These are phyloP conservation scores for Drosophila nigricruria DNA, from an alignment of 2,888 invertebrate species.

Conservation along the genomic window DNA sequence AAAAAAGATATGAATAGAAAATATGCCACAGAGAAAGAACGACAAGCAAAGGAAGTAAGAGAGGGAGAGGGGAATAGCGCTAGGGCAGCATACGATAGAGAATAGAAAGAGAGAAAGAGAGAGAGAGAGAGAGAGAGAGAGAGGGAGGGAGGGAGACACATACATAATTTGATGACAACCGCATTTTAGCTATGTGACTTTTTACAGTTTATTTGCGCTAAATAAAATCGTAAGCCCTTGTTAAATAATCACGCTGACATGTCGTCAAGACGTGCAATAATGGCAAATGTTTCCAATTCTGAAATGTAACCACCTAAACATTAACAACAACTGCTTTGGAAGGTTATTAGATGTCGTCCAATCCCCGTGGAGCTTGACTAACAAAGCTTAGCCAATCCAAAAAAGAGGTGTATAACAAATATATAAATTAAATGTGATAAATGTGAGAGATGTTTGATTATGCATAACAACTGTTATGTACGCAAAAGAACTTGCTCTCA, in stretches of 20 bases:
- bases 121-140: background rate
- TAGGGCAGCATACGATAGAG: background rate
- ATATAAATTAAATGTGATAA: background rate
- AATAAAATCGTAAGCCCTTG: conserved; percentile 35
- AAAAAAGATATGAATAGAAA: background rate
- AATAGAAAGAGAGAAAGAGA: background rate
- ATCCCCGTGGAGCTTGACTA: background rate
- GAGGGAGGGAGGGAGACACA: background rate
- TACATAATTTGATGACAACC: conserved; percentile 57
- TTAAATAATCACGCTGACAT: conserved; percentile 76
- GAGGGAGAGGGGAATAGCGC: background rate
- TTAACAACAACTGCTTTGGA: conserved; percentile 16
- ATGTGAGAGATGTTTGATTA: background rate
- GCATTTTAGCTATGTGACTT: conserved; percentile 61
- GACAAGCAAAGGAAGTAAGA: background rate
- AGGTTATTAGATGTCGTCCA: conserved; percentile 35
- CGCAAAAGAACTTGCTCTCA: background rate
- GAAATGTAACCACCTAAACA: conserved; percentile 35
- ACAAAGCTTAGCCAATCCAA: conserved; percentile 1
- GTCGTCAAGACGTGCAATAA: conserved; percentile 68
- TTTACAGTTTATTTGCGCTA: conserved; percentile 44
- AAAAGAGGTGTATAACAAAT: background rate
- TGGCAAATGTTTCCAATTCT: conserved; percentile 54
- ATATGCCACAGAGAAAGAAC: background rate
- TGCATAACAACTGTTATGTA: background rate